Percentiles rank a stretch among this genome's conserved stretches.
These are phyloP conservation scores for Meiosimyza decipiens DNA, from an alignment of 2,888 invertebrate species.

Conservation along the genomic window DNA sequence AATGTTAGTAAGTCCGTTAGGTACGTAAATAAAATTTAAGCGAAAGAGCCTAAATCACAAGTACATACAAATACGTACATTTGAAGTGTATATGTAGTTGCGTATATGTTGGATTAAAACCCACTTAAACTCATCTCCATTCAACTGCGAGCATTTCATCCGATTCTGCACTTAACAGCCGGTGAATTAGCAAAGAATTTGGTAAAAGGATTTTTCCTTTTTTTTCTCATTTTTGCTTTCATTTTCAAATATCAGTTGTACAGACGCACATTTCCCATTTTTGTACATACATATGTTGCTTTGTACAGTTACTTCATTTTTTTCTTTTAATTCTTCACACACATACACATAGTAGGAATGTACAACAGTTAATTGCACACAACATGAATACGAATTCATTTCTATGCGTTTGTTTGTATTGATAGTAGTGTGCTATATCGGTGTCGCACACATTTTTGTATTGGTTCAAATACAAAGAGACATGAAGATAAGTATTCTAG, in stretches of 20 bases:
- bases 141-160: conserved; percentile 29
- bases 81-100: background rate
- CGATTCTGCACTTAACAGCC: conserved; percentile 25
- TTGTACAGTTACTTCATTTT: too few species aligned
- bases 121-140: conserved; percentile 28
- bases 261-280: too few species aligned
- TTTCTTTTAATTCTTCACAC: background rate
- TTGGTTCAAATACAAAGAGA: too few species aligned
- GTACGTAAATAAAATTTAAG: too few species aligned
- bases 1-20: too few species aligned
- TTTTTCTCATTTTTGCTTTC: background rate
- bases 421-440: too few species aligned
- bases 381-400: background rate
- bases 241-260: background rate
- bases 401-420: background rate
- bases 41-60: too few species aligned
- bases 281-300: too few species aligned
- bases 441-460: too few species aligned
- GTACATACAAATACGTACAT: background rate
- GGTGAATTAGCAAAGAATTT: conserved; percentile 23
- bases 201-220: conserved; percentile 19
- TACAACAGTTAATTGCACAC: background rate
- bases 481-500: too few species aligned
- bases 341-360: background rate
- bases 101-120: background rate